Evolutionary conservation across 1,140 invertebrate genomes (phyloP).

Genomic region (Trachymyrmex cornetzi): DNA sequence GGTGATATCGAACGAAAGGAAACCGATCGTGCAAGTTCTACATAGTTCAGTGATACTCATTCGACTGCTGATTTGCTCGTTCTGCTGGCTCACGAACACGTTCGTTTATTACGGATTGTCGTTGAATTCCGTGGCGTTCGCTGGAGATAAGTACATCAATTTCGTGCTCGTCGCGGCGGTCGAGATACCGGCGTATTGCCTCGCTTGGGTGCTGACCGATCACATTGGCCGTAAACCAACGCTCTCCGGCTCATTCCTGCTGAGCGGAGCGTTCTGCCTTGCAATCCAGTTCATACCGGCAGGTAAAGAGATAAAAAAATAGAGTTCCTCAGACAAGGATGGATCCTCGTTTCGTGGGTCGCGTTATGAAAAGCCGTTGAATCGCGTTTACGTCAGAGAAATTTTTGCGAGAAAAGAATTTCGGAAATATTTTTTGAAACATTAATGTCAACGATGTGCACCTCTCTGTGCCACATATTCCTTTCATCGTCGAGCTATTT

Average conservation of each 20-base stretch:
- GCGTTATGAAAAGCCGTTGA: constrained; percentile 8
- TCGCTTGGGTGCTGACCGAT: constrained; percentile 89
- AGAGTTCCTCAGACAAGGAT: neutral
- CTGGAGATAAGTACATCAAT: constrained; percentile 91
- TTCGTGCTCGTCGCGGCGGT: constrained; percentile 91
- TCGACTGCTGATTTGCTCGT: constrained; percentile 89
- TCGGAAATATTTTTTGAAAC: constrained; percentile 4
- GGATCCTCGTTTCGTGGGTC: neutral
- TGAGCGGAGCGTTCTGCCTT: constrained; percentile 87
- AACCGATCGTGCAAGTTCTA: constrained; percentile 64
- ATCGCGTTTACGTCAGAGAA: neutral
- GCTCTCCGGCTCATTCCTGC: constrained; percentile 88
- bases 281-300: constrained; percentile 80
- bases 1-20: constrained; percentile 39
- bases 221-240: constrained; percentile 89
- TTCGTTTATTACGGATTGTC: constrained; percentile 94
- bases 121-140: constrained; percentile 92
- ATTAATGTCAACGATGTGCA: neutral
- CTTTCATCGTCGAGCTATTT: constrained; percentile 4
- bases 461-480: neutral
- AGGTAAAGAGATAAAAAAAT: constrained; percentile 69
- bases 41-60: constrained; percentile 82
- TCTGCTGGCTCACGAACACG: constrained; percentile 90
- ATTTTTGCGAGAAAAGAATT: neutral
- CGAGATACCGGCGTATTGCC: constrained; percentile 91